These are phyloP conservation scores for Synergus laeviventris DNA, from an alignment of 2,888 invertebrate genomes.

Conservation along the genomic window DNA sequence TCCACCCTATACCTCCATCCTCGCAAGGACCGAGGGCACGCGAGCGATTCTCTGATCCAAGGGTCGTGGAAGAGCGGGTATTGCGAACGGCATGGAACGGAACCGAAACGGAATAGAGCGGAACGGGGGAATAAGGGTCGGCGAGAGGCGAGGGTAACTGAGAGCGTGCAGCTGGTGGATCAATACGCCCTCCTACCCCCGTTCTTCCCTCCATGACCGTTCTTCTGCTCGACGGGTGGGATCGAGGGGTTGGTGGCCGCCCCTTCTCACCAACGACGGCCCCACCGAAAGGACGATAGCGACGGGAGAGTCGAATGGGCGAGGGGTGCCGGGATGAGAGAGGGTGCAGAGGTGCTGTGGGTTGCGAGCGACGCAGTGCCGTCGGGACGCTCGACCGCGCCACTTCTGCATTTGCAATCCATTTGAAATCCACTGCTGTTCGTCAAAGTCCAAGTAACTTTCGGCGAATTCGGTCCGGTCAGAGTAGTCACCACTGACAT, in stretches of 20 bases:
- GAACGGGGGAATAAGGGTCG: conserved; percentile 36
- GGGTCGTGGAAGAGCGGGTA: conserved; percentile 21
- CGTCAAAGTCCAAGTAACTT: conserved; percentile 42
- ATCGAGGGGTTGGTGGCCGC: conserved; percentile 51
- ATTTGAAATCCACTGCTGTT: background rate
- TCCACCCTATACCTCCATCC: background rate
- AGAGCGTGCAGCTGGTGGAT: conserved; percentile 73
- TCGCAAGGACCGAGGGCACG: conserved; percentile 53
- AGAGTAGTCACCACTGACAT: conserved; percentile 24
- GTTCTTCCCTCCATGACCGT: conserved; percentile 56
- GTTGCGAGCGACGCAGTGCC: conserved; percentile 75
- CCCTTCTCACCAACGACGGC: conserved; percentile 54
- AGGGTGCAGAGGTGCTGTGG: conserved; percentile 70
- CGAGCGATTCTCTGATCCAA: conserved; percentile 66
- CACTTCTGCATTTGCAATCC: conserved; percentile 51
- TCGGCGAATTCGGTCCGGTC: conserved; percentile 43
- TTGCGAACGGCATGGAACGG: conserved; percentile 21
- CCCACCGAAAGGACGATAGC: conserved; percentile 50
- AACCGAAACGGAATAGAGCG: conserved; percentile 33
- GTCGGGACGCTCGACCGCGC: conserved; percentile 73
- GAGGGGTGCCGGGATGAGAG: conserved; percentile 56
- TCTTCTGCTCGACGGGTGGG: conserved; percentile 54
- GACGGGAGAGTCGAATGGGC: conserved; percentile 43
- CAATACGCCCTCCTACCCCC: conserved; percentile 69
- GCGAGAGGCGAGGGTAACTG: conserved; percentile 57